Base-by-base conservation (phyloP, 2,888 invertebrate genomes). In the Drosophila suboccidentalis region DNA sequence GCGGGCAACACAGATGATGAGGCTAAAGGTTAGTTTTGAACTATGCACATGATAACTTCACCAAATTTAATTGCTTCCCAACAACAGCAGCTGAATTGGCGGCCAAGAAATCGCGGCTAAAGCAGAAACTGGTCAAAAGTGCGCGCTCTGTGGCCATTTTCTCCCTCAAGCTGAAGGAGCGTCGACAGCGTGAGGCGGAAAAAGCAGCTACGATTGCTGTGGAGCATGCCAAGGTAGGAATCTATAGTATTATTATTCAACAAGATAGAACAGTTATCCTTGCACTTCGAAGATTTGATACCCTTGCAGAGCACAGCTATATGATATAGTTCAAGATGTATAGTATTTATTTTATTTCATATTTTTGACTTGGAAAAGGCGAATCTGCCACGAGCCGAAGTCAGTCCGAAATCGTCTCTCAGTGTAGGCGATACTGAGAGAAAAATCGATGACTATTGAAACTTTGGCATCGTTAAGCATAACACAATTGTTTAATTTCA, bases 91-190 rank as follows among this genome's bases (percentile, higher is more conserved):
- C 95, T 38, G 95, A 95, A 83, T 93, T 95, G 71, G 93, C 95
- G 71, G 95, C 95, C 4, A 95, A 95, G 66, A 95, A 95, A 89
- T 95, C 95, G 39, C 94, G 95, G 13, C 94, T 95, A 17, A 96
- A 95, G 89, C 97, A 97, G 53, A 95, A 95, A 80, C 92, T 97
- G 29, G 96, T 97, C 93, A 97, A 97, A 92, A 94, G 97, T 55
- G 97, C 97, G 6, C 94, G 97, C 13, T 97, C 97, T 0, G 97
- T 97, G 46, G 97, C 97, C 5, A 96, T 97, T 90, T 97, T 97
- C 93, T 97, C 97, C 5, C 93, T 97, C 54, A 97, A 97, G 63
- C 93, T 97, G 72, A 96, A 96, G 86, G 96, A 96, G 86, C 94
- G 96, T n/a, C 94, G 96, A 59, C 97, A 97, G 62, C 93, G 96